Percentiles rank a stretch among this genome's conserved stretches.
Evolutionary conservation across 2,888 invertebrate species (phyloP).

Genomic region (Chironomus tentans): DNA sequence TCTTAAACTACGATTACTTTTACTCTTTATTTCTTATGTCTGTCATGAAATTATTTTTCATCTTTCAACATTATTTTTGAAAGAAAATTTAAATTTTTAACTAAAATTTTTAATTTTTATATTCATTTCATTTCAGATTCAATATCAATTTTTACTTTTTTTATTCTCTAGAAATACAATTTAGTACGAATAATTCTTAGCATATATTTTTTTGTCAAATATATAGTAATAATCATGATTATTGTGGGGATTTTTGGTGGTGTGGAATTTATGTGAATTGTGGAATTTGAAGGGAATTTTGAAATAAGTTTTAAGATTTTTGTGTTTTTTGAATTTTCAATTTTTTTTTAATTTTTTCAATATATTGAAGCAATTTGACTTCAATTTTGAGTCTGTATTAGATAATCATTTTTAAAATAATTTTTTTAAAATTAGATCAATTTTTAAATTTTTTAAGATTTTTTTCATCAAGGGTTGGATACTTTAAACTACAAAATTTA

Average conservation of each 20-base stretch:
- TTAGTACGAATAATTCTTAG: slow-evolving; percentile 11
- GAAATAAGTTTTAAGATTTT: too few species aligned
- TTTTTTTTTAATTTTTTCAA: too few species aligned
- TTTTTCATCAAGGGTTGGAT: too few species aligned
- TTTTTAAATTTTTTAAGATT: background rate
- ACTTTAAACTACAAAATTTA: too few species aligned
- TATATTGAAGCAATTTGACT: too few species aligned
- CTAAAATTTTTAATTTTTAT: background rate
- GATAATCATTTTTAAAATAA: too few species aligned
- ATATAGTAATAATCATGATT: background rate
- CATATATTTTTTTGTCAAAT: background rate
- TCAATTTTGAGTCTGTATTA: too few species aligned
- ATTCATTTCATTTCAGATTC: background rate
- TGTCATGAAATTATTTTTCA: background rate
- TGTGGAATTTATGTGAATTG: too few species aligned
- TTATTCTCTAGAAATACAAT: slow-evolving; percentile 10
- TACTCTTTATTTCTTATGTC: background rate
- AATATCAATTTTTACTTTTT: background rate
- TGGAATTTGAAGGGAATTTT: too few species aligned
- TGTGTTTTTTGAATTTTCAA: too few species aligned
- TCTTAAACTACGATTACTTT: background rate
- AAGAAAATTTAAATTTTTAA: background rate
- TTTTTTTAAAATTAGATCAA: background rate
- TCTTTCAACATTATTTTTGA: background rate
- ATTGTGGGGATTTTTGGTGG: background rate